phyloP scores from a whole-genome alignment of 1,140 invertebrate species.

The Papilio helenus region DNA sequence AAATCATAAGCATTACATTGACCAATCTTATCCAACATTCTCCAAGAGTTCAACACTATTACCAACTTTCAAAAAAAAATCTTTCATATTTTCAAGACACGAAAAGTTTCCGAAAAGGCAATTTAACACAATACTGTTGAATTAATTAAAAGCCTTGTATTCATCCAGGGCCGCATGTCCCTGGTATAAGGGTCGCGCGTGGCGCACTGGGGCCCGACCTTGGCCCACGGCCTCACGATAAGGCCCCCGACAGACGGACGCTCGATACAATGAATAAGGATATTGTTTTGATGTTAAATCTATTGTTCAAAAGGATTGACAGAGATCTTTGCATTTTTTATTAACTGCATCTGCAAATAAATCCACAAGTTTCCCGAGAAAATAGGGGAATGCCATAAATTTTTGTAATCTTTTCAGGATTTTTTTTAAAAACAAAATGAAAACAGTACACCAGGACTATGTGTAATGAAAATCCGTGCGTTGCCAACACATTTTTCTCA shows the following conservation, averaged over 20 bases:
- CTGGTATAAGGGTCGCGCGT: background rate
- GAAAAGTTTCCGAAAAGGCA: background rate
- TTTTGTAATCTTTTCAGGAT: too few relatives aligned
- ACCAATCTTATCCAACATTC: too few relatives aligned
- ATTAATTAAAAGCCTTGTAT: background rate
- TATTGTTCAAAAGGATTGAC: background rate
- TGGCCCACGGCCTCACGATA: conserved; percentile 28
- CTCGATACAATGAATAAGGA: background rate
- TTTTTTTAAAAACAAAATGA: too few relatives aligned
- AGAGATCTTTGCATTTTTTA: background rate
- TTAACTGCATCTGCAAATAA: background rate
- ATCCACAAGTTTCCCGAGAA: too few relatives aligned
- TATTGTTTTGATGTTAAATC: background rate
- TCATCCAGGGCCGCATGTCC: conserved; percentile 6
- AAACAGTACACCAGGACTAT: background rate
- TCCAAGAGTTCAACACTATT: too few relatives aligned
- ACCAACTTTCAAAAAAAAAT: too few relatives aligned
- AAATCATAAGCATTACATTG: too few relatives aligned
- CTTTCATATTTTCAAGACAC: too few relatives aligned
- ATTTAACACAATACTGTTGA: background rate
- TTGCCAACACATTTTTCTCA: background rate
- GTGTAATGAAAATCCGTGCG: background rate
- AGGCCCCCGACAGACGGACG: conserved; percentile 12
- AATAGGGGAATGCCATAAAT: too few relatives aligned
- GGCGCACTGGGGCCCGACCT: conserved; percentile 14